Conservation (phyloP, 2,888 invertebrate genomes). For the Latheticus oryzae region DNA sequence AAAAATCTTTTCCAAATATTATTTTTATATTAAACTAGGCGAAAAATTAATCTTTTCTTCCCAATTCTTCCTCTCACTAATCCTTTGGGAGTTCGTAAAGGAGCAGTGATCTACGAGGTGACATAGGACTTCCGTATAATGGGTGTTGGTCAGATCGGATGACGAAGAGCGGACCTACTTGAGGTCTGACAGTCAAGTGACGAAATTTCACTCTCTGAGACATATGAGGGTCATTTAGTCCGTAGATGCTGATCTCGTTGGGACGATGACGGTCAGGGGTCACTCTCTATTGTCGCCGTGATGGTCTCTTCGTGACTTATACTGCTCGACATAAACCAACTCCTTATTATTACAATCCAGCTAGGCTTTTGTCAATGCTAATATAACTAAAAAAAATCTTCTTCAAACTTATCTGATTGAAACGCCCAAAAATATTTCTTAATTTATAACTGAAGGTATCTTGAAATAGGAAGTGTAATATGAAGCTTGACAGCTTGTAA, state of each 20-base stretch:
- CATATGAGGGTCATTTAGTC: slow-evolving; percentile 47
- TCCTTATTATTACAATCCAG: slow-evolving; percentile 26
- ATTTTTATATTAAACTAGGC: no score
- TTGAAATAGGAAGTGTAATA: slow-evolving; percentile 5
- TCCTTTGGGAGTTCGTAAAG: slow-evolving; percentile 10
- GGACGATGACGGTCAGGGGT: slow-evolving; percentile 45
- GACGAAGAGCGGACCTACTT: slow-evolving; percentile 49
- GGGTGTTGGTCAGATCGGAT: slow-evolving; percentile 49
- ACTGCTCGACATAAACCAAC: slow-evolving; percentile 37
- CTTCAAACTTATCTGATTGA: no score
- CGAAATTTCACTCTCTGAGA: slow-evolving; percentile 48
- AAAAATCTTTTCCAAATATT: no score
- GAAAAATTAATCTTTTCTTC: no score
- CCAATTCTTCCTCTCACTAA: no score
- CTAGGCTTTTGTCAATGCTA: slow-evolving; percentile 14
- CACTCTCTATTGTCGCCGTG: slow-evolving; percentile 44
- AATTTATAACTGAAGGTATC: no score
- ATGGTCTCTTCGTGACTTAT: slow-evolving; percentile 42
- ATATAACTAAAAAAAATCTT: no score
- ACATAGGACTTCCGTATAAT: slow-evolving; percentile 48
- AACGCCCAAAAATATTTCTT: no score
- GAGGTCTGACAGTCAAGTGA: slow-evolving; percentile 48
- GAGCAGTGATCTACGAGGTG: slow-evolving; percentile 46
- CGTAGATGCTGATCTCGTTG: slow-evolving; percentile 46
- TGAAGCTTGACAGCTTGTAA: slow-evolving; percentile 13